Evolutionary conservation across 2,797 vertebrate species (phyloP), one percentile per base, ranked within the genome.

Genomic region (Coregonus sp.): DNA sequence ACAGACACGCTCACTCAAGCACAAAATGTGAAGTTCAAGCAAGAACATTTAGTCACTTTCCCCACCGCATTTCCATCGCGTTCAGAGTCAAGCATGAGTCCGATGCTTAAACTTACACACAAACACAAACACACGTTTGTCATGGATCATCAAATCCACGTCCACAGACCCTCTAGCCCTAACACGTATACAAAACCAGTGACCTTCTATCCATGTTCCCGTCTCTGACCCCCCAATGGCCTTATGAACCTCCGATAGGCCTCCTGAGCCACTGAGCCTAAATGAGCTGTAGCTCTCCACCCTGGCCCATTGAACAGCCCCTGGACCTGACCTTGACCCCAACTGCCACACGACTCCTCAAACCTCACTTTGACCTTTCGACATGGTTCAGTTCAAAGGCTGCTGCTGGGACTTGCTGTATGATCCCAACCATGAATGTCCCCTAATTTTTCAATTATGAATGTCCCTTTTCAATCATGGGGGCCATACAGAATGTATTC

Each of bases 11-110:
- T 92, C 85, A 87, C 85, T 84, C 77, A 51, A 93, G 92, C 92
- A 91, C 86, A 89, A 91, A 93, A 94, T 92, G 87, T 86, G 83
- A 92, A 88, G 88, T 91, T 91, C 83, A 91, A 86, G 88, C 90
- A 89, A 89, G 85, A 92, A 72, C 89, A 87, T 84, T 82, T 86
- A 81, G 83, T 89, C 82, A 76, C 80, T 80, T 84, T 86, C 83
- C 81, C 74, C 78, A 82, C 82, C 71, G 52, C 7, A 85, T 82
- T 91, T 91, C 84, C 86, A 88, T 86, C 84, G 84, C 81, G 85
- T 90, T 90, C 89, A 78, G 76, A 80, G 75, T 80, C 81, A 78
- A 18, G 54, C 52, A 59, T 18, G 31, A 79, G 85, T 84, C 79
- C 79, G 81, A 84, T 20, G 79, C 83, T 91, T 87, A 81, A 84